phyloP scores from a whole-genome alignment of 2,113 vertebrate species.

The Megaceryle torquata region DNA sequence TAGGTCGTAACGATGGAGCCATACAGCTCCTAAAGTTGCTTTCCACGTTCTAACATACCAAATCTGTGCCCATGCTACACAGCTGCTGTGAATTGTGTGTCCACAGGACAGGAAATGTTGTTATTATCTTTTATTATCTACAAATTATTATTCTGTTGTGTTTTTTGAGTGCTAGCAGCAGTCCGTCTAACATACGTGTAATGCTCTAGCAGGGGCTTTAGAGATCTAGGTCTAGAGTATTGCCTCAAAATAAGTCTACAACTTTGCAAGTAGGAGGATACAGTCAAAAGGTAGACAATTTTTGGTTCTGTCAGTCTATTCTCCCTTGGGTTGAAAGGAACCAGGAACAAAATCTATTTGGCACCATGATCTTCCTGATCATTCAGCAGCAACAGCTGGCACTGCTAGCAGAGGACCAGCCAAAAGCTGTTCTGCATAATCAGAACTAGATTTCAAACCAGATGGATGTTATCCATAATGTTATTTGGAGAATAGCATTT shows the following conservation, averaged over 20 bases:
- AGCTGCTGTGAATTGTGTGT: neutral
- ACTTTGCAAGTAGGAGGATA: neutral
- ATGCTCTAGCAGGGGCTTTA: neutral
- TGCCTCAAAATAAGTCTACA: neutral
- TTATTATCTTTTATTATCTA: too few species aligned
- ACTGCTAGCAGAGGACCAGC: constrained; percentile 24
- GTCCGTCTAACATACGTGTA: neutral
- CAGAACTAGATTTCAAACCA: constrained; percentile 48
- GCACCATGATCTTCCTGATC: neutral
- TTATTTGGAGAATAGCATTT: constrained; percentile 40
- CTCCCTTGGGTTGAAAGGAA: neutral
- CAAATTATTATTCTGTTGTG: neutral
- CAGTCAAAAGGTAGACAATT: neutral
- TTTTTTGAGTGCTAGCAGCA: neutral
- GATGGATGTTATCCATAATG: constrained; percentile 47
- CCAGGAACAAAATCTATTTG: constrained; percentile 16
- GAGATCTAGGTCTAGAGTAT: neutral
- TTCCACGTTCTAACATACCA: neutral
- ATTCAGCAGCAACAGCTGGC: constrained; percentile 47
- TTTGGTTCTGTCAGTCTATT: neutral
- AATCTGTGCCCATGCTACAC: neutral
- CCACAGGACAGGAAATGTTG: neutral
- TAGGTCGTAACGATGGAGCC: neutral
- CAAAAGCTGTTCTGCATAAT: constrained; percentile 50
- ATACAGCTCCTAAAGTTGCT: neutral